Evolutionary conservation across 2,113 vertebrate species (phyloP).

Genomic region (Peucedramus taeniatus): DNA sequence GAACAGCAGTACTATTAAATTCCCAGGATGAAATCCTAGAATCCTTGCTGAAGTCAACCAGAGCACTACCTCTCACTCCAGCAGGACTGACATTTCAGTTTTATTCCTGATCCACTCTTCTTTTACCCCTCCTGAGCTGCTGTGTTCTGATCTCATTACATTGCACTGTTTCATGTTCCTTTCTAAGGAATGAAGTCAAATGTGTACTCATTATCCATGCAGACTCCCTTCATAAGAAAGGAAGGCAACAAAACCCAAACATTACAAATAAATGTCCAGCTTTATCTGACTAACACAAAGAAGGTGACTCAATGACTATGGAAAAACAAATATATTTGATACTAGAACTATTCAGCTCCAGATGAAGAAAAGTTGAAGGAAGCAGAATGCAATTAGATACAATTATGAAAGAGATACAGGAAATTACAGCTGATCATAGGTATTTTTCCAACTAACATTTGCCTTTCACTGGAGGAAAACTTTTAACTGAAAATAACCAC

Average conservation of each 20-base stretch:
- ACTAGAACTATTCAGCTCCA: neutral
- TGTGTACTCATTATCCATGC: neutral
- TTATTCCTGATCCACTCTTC: neutral
- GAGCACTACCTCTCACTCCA: neutral
- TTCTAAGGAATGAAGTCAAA: neutral
- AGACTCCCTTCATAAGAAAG: neutral
- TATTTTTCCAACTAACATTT: slow-evolving; percentile 8
- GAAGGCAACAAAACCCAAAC: neutral
- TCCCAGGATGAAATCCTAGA: slow-evolving; percentile 2
- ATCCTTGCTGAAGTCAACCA: neutral
- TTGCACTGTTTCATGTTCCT: neutral
- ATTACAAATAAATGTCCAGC: neutral
- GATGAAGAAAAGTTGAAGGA: neutral
- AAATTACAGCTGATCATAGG: neutral
- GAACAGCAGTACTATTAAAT: neutral
- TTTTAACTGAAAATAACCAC: neutral
- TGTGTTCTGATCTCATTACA: neutral
- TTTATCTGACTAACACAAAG: neutral
- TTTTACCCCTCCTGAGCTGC: neutral
- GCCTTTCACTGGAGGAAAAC: neutral
- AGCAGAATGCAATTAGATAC: neutral
- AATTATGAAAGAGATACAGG: neutral
- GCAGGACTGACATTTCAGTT: neutral
- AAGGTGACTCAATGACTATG: neutral
- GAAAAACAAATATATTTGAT: neutral